Conservation (phyloP, 2,797 vertebrate genomes). For the Acanthurus tractus region DNA sequence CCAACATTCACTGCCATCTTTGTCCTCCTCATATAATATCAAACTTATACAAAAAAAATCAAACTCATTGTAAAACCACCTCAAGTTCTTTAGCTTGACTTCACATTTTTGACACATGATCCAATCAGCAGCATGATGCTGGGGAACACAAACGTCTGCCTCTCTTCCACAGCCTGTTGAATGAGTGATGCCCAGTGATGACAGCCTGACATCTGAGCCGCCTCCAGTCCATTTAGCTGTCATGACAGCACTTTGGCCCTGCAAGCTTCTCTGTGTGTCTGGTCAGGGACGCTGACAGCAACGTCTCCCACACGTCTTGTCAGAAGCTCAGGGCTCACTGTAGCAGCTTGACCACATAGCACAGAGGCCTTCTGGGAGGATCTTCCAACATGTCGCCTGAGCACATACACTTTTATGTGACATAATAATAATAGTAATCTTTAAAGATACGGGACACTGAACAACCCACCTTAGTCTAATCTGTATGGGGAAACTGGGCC, state of each 20-base stretch:
- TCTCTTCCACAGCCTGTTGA: background rate
- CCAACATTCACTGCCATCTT: fast-evolving
- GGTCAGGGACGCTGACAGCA: constrained; percentile 31
- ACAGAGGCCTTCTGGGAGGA: background rate
- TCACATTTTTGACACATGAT: background rate
- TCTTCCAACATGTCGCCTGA: background rate
- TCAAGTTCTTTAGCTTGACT: background rate
- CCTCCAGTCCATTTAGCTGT: constrained; percentile 35
- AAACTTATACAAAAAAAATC: background rate
- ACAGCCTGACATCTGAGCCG: constrained; percentile 24
- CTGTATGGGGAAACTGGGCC: background rate
- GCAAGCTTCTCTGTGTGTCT: constrained; percentile 18
- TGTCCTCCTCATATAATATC: background rate
- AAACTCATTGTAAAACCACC: no score
- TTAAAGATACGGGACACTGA: no score
- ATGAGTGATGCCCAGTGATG: constrained; percentile 36
- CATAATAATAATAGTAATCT: background rate
- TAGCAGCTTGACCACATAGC: constrained; percentile 8
- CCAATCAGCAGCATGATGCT: background rate
- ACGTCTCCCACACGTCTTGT: constrained; percentile 5
- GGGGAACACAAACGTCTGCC: background rate
- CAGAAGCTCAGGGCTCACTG: constrained; percentile 1
- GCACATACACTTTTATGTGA: background rate
- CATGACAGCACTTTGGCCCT: constrained; percentile 23
- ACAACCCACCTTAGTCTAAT: background rate